phyloP scores from a whole-genome alignment of 1,140 invertebrate species.

The Papilio polytes region DNA sequence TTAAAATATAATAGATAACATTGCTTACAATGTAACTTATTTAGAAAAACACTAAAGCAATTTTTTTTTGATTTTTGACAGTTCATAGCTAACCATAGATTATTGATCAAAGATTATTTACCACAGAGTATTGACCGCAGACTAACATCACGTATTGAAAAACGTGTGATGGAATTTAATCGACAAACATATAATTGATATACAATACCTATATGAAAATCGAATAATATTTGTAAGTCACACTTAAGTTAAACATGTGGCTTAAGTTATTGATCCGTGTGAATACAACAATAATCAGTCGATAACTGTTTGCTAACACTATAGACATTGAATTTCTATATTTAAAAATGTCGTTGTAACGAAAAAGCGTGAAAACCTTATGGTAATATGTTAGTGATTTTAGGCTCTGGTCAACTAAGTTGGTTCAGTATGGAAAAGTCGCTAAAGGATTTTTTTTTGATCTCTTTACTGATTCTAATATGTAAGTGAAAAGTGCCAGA shows the following conservation, averaged over 20 bases:
- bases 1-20: no score
- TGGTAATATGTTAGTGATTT: no score
- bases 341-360: no score
- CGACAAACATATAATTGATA: constrained; percentile 10
- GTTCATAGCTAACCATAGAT: neutral
- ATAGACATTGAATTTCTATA: no score
- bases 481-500: no score
- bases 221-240: neutral
- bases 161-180: constrained; percentile 15
- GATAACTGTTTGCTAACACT: neutral
- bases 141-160: constrained; percentile 11
- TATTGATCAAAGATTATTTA: neutral
- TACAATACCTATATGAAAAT: constrained; percentile 6
- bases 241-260: constrained; percentile 2
- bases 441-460: no score
- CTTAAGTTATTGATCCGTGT: neutral
- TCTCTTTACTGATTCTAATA: no score
- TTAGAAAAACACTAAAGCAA: neutral
- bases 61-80: neutral
- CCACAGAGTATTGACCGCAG: neutral
- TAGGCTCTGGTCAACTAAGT: no score
- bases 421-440: no score
- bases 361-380: no score
- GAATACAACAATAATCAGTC: neutral
- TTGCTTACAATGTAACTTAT: no score